Base-by-base conservation (phyloP, 1,140 invertebrate genomes). In the Tetramorium parvispinum region DNA sequence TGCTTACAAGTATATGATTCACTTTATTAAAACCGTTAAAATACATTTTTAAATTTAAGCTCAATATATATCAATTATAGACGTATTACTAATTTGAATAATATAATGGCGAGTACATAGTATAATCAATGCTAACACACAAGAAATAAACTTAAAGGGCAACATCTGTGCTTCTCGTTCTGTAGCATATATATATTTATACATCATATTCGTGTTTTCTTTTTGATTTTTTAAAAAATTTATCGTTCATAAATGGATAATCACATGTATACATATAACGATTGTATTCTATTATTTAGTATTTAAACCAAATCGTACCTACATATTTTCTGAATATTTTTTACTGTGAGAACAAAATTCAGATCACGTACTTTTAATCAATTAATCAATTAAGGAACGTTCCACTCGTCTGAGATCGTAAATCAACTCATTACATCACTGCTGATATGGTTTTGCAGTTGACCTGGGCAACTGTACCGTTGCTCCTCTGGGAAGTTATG, bases 401-500 rank as follows among this genome's bases (percentile, higher is more conserved):
- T 11, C 18, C 8, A 77, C 13, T 40, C 6, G 32, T 13, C 2
- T 57, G 7, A 46, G 43, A 46, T 46, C 43, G 11, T 16, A 46
- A 49, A 4, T 10, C n/a, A 65, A 71, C 11, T n/a, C 27, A 66
- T 89, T 77, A 83, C 65, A 87, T 89, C 88, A 63, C 87, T 73
- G 65, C 71, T 16, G 51, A 73, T 43, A 73, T 65, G 57, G 3
- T 75, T 83, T 66, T 87, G 66, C 53, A 10, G 57, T 89, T 89
- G 85, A 89, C 87, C 88, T 89, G 77, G 77, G 46, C 86, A 90
- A 90, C 89, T 90, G 81, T 91, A 94, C 92, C 96, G 95, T 93
- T 97, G 96, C 85, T 97, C 96, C 92, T 97, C 96, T 3, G 96
- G 96, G 92, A 97, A 97, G 90, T 96, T 96, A 86, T 96, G 95